Conservation (phyloP, 2,113 vertebrate genomes). For the Petrocephalus microphthalmus region DNA sequence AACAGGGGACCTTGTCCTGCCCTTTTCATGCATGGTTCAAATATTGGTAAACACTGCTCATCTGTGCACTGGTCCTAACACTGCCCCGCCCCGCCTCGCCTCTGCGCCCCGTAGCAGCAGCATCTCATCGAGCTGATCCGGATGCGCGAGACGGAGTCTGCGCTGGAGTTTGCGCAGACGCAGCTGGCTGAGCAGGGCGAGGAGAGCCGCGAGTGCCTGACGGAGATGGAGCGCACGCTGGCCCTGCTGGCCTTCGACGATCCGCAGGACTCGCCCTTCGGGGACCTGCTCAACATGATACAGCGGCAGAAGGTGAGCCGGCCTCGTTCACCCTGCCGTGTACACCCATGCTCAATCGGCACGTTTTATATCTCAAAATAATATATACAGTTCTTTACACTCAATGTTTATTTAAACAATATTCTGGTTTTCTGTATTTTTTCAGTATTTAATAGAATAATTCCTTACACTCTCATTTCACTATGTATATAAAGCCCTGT, state of each 20-base stretch:
- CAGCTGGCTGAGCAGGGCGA: conserved; percentile 96
- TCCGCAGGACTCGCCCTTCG: conserved; percentile 92
- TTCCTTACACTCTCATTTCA: background rate
- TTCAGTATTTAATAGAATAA: background rate
- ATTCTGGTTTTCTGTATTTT: background rate
- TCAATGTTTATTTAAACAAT: background rate
- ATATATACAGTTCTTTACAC: background rate
- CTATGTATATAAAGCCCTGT: background rate
- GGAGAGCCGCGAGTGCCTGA: conserved; percentile 93
- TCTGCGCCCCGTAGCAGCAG: conserved; percentile 71
- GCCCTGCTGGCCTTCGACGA: conserved; percentile 92
- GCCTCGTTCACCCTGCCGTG: background rate
- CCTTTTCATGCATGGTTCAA: background rate
- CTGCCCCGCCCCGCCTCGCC: background rate
- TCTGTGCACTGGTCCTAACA: background rate
- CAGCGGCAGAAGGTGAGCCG: conserved; percentile 86
- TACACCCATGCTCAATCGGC: background rate
- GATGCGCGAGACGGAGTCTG: conserved; percentile 90
- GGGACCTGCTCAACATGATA: conserved; percentile 95
- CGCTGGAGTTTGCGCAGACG: conserved; percentile 93
- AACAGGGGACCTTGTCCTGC: background rate
- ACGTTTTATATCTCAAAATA: background rate
- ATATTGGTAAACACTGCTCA: background rate
- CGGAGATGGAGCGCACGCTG: conserved; percentile 93
- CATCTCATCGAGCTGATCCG: conserved; percentile 97